Evolutionary conservation across 2,888 invertebrate species (phyloP).

Genomic region (Diplazon laetatorius): DNA sequence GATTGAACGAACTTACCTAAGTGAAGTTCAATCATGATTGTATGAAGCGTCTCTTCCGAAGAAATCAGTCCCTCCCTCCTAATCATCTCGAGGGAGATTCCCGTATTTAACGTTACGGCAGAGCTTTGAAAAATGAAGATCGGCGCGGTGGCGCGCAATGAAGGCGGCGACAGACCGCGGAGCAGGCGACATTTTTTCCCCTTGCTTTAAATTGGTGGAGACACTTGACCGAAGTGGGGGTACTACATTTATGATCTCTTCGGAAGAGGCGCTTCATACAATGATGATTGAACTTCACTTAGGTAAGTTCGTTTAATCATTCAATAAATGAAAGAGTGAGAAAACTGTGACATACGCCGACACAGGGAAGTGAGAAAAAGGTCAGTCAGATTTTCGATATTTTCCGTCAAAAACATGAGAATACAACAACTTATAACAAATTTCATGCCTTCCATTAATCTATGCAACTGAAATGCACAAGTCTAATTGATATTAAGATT

Average conservation of each 20-base stretch:
- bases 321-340: no score
- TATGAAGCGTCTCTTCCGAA: conserved; percentile 19
- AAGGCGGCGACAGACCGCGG: background rate
- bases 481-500: no score
- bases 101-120: conserved; percentile 19
- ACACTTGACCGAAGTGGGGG: conserved; percentile 40
- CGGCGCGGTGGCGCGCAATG: conserved; percentile 1
- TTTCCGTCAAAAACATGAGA: no score
- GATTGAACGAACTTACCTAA: conserved; percentile 29
- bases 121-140: conserved; percentile 28
- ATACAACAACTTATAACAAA: no score
- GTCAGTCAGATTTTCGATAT: no score
- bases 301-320: conserved; percentile 32
- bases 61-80: conserved; percentile 18
- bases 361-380: no score
- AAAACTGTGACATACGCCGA: no score
- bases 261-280: conserved; percentile 45
- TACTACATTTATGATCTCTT: conserved; percentile 50
- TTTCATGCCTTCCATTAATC: no score
- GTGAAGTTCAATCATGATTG: conserved; percentile 16
- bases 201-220: conserved; percentile 43
- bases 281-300: conserved; percentile 38
- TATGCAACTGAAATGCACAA: no score
- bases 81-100: no score
- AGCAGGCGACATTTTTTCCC: conserved; percentile 15